Conservation (phyloP, 2,797 vertebrate genomes). For the Cossypha polioptera region DNA sequence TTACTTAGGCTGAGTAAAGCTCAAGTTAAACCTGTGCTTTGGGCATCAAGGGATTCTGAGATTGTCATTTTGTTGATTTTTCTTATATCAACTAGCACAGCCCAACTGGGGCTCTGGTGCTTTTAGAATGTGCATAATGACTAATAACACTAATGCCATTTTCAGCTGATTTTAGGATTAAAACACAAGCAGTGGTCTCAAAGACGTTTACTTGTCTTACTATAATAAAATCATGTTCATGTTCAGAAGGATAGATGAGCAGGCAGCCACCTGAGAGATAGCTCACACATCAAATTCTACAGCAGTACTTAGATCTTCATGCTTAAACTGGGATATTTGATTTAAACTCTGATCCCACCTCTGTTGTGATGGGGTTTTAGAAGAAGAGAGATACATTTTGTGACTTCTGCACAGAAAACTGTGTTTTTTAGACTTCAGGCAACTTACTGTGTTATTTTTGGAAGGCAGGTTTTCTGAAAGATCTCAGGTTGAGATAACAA, state of each 20-base stretch:
- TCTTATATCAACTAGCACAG: background rate
- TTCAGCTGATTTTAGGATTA: slow-evolving; percentile 1
- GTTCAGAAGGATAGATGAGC: background rate
- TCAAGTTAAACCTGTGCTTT: background rate
- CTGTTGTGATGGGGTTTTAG: background rate
- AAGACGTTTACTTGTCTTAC: background rate
- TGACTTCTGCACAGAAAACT: background rate
- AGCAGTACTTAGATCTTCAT: background rate
- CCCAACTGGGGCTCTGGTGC: background rate
- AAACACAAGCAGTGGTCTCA: background rate
- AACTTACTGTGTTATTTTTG: background rate
- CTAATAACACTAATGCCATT: background rate
- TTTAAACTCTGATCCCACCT: background rate
- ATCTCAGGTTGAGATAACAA: background rate
- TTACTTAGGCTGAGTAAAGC: background rate
- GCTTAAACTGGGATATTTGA: background rate
- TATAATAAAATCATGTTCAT: background rate
- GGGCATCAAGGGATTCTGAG: background rate
- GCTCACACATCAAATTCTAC: background rate
- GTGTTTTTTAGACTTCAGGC: background rate
- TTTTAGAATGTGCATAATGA: background rate
- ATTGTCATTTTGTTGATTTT: background rate
- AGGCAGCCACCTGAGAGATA: background rate
- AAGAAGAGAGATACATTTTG: background rate
- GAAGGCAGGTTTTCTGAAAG: background rate